Percentiles rank a stretch among this genome's conserved stretches.
Conservation (phyloP, 2,797 vertebrate genomes). For the Numenius phaeopus region DNA sequence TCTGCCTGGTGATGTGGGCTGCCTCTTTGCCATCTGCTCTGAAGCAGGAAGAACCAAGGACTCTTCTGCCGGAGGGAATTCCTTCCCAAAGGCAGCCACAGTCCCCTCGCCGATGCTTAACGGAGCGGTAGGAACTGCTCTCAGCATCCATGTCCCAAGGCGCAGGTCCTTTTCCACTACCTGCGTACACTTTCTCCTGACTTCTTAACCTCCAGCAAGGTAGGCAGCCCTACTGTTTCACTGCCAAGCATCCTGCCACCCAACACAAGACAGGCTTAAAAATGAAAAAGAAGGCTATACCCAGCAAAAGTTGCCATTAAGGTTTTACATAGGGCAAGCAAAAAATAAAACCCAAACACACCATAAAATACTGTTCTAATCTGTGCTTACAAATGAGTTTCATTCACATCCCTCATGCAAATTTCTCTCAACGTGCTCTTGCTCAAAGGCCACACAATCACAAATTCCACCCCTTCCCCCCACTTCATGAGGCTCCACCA, state of each 20-base stretch:
- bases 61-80: slow-evolving; percentile 31
- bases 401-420: background rate
- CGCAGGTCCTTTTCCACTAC: background rate
- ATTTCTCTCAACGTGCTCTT: background rate
- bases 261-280: background rate
- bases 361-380: background rate
- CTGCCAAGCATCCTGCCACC: background rate
- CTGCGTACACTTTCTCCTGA: background rate
- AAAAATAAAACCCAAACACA: fast-evolving
- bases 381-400: background rate
- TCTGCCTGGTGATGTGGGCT: background rate
- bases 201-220: background rate
- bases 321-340: background rate
- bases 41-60: background rate
- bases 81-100: background rate
- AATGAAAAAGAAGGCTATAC: background rate
- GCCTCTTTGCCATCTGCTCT: slow-evolving; percentile 27
- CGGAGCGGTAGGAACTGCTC: background rate
- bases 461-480: background rate
- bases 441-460: background rate
- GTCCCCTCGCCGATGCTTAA: background rate
- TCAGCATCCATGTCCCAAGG: background rate
- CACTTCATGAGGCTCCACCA: background rate
- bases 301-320: background rate
- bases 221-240: background rate